A percentile compares a stretch with the other conserved stretches of the same genome.
Evolutionary conservation across 2,113 vertebrate species (phyloP).

Genomic region (Jacana jacana): DNA sequence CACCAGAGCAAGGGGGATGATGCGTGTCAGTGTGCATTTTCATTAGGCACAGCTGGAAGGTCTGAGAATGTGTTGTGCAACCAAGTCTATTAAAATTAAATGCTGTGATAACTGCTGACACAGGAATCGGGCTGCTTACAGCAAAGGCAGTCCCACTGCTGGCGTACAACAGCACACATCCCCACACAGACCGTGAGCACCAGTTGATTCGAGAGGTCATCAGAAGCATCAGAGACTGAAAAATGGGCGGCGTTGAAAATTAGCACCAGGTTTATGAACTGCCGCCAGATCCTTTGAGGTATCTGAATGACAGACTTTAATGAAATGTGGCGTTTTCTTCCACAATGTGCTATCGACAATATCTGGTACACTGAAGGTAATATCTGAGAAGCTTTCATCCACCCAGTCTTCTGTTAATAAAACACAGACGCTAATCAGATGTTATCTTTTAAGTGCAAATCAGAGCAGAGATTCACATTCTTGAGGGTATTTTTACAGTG

Average conservation of each 20-base stretch:
- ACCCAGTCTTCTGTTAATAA: neutral
- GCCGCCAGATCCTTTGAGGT: neutral
- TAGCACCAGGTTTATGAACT: neutral
- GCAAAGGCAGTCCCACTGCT: neutral
- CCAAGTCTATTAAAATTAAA: slow-evolving; percentile 35
- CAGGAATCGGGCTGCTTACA: neutral
- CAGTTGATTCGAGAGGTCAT: neutral
- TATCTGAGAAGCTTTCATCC: neutral
- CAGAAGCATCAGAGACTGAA: neutral
- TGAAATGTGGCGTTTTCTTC: slow-evolving; percentile 6
- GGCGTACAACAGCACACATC: neutral
- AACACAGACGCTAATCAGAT: slow-evolving; percentile 10
- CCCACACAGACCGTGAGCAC: neutral
- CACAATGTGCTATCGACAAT: neutral
- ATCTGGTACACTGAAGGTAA: neutral
- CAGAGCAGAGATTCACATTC: neutral
- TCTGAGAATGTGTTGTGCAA: slow-evolving; percentile 24
- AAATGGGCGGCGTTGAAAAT: neutral
- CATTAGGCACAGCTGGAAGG: slow-evolving; percentile 49
- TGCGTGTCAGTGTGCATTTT: slow-evolving; percentile 12
- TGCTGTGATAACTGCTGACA: slow-evolving; percentile 32
- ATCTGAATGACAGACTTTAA: neutral
- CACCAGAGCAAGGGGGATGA: neutral
- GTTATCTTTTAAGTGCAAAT: slow-evolving; percentile 21
- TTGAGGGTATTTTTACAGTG: neutral